These are phyloP conservation scores for Falco concolor DNA, from an alignment of 2,797 vertebrate genomes.

Conservation along the genomic window DNA sequence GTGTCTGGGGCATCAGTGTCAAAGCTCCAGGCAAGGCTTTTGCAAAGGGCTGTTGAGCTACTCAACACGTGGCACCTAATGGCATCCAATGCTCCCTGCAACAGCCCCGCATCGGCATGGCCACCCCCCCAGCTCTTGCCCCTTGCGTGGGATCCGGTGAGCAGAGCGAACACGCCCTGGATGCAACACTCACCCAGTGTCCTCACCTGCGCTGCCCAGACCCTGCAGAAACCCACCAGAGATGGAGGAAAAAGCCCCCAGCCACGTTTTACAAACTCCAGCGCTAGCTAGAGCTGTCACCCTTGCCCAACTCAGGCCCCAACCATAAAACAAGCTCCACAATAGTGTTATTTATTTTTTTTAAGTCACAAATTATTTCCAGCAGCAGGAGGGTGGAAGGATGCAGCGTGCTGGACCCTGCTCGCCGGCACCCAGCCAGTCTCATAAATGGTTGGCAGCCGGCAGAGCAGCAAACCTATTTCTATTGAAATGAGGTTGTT, in stretches of 20 bases:
- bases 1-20: fast-evolving
- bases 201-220: neutral
- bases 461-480: constrained; percentile 62
- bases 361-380: constrained; percentile 74
- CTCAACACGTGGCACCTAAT: neutral
- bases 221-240: neutral
- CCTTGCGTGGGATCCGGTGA: fast-evolving
- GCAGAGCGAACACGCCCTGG: fast-evolving
- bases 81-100: neutral
- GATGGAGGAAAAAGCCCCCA: neutral
- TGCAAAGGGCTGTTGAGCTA: neutral
- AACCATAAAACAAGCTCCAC: constrained; percentile 49
- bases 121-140: neutral
- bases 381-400: constrained; percentile 75
- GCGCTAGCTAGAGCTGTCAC: neutral
- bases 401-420: constrained; percentile 63
- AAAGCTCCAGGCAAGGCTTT: neutral
- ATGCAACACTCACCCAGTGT: fast-evolving
- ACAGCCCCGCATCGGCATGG: fast-evolving
- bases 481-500: constrained; percentile 68
- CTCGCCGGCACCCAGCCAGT: constrained; percentile 66
- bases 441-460: constrained; percentile 75
- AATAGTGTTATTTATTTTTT: constrained; percentile 69
- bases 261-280: neutral
- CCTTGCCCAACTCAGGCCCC: constrained; percentile 47